Evolutionary conservation across 1,140 invertebrate species (phyloP).

Genomic region (Cataglyphis hispanica): DNA sequence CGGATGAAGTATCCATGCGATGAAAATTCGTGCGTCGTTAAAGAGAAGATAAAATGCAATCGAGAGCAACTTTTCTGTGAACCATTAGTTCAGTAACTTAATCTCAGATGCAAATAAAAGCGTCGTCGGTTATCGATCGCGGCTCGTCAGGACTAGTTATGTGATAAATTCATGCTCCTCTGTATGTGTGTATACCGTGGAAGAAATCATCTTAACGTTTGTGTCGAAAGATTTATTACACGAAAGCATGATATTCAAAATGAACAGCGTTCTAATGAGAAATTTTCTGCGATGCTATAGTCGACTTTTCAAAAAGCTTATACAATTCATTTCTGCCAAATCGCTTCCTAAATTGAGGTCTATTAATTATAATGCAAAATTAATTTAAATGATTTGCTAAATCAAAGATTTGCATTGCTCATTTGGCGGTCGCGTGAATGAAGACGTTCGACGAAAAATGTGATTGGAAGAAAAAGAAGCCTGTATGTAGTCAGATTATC

Average conservation of each 20-base stretch:
- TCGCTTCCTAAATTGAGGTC: neutral
- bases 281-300: neutral
- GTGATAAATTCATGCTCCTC: neutral
- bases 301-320: neutral
- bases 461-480: constrained; percentile 58
- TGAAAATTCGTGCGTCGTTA: neutral
- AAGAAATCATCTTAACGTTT: neutral
- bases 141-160: neutral
- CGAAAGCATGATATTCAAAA: neutral
- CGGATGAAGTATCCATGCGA: neutral
- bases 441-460: constrained; percentile 41
- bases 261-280: neutral
- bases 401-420: neutral
- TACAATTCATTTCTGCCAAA: too few relatives aligned
- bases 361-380: neutral
- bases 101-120: constrained; percentile 32
- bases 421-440: constrained; percentile 32
- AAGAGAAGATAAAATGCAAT: constrained; percentile 10
- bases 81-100: constrained; percentile 13
- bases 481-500: constrained; percentile 68
- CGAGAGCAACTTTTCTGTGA: constrained; percentile 26
- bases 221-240: neutral
- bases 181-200: neutral
- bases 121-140: constrained; percentile 12
- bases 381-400: neutral